These are phyloP conservation scores for Scotopteryx bipunctaria DNA, from an alignment of 2,888 invertebrate genomes.

Conservation along the genomic window DNA sequence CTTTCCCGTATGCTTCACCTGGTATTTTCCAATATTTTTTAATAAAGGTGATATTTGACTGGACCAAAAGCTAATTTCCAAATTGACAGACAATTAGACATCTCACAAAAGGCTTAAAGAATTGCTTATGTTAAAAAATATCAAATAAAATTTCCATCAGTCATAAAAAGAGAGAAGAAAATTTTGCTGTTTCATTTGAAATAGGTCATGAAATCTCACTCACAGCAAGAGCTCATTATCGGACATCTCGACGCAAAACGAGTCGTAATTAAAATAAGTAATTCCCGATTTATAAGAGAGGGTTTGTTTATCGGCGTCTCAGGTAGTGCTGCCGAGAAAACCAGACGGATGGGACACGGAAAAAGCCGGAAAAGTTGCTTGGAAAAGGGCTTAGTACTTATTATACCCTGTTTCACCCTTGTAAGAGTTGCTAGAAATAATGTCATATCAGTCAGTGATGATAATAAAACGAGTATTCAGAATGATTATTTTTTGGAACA, in stretches of 20 bases:
- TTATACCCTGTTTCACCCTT: too few species aligned
- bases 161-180: background rate
- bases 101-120: too few species aligned
- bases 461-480: too few species aligned
- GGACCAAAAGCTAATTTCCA: too few species aligned
- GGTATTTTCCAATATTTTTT: too few species aligned
- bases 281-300: slow-evolving; percentile 53
- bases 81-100: too few species aligned
- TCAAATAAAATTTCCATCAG: background rate
- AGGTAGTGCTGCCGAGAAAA: slow-evolving; percentile 12
- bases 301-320: slow-evolving; percentile 63
- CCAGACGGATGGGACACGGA: background rate
- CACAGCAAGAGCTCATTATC: slow-evolving; percentile 30
- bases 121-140: too few species aligned
- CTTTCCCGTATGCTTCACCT: too few species aligned
- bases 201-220: slow-evolving; percentile 18
- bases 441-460: background rate
- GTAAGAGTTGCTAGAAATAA: too few species aligned
- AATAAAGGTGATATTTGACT: too few species aligned
- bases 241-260: slow-evolving; percentile 45
- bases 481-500: too few species aligned
- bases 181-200: background rate
- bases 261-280: slow-evolving; percentile 59
- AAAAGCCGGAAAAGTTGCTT: background rate
- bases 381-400: background rate